A percentile compares a stretch with the other conserved stretches of the same genome.
Conservation (phyloP, 2,797 vertebrate genomes). For the Coccyzus lansbergi region DNA sequence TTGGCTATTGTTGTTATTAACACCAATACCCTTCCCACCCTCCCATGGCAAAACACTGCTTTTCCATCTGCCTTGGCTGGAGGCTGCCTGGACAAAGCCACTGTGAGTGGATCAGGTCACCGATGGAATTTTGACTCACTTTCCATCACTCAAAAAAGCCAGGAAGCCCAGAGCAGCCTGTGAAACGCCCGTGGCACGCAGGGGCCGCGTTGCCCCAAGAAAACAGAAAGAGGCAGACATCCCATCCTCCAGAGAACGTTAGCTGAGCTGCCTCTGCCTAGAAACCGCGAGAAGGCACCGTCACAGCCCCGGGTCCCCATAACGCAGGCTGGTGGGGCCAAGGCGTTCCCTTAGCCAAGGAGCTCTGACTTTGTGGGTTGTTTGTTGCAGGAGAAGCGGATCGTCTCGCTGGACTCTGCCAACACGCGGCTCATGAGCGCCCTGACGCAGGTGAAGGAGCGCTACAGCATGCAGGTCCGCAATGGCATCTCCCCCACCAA, state of each 20-base stretch:
- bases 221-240: conserved; percentile 78
- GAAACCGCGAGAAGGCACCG: not conserved
- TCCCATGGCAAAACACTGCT: not conserved
- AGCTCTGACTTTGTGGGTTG: conserved; percentile 18
- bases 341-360: fast-evolving
- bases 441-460: conserved; percentile 96
- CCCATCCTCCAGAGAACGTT: conserved; percentile 60
- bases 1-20: conserved; percentile 29
- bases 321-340: not conserved
- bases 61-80: not conserved
- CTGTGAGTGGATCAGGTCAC: not conserved
- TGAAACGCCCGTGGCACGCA: not conserved
- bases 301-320: not conserved
- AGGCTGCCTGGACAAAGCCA: not conserved
- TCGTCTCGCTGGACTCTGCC: conserved; percentile 91
- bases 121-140: not conserved
- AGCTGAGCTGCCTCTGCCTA: conserved; percentile 33
- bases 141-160: not conserved
- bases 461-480: conserved; percentile 88
- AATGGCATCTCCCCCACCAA: conserved; percentile 93
- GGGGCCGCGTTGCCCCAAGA: not conserved
- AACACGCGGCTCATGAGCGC: conserved; percentile 94
- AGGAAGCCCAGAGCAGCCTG: not conserved
- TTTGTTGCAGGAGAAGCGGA: conserved; percentile 91
- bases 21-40: not conserved